A percentile compares a stretch with the other conserved stretches of the same genome.
phyloP scores from a whole-genome alignment of 1,140 invertebrate genomes.

The Brachionus calyciflorus region DNA sequence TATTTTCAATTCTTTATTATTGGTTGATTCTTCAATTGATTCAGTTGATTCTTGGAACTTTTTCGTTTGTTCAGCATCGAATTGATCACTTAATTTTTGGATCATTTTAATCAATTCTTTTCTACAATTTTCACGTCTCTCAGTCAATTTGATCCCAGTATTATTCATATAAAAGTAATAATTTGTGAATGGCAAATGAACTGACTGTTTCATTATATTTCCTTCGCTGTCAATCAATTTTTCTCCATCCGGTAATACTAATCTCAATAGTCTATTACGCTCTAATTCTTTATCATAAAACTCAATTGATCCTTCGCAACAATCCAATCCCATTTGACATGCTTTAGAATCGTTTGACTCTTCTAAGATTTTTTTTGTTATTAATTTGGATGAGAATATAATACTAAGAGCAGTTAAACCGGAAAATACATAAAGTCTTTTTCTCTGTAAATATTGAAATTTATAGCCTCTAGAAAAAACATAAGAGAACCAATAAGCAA shows the following conservation, averaged over 20 bases:
- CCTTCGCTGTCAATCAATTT: conserved; percentile 12
- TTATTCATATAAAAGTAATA: conserved; percentile 19
- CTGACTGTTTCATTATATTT: neutral
- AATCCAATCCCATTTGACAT: conserved; percentile 37
- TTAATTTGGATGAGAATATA: neutral
- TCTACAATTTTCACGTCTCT: conserved; percentile 5
- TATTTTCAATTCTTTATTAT: neutral
- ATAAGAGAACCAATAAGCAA: neutral
- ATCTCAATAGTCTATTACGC: conserved; percentile 22
- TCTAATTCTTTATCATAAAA: conserved; percentile 22
- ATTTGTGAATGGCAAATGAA: neutral
- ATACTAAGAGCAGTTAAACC: neutral
- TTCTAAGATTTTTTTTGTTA: neutral
- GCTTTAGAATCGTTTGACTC: neutral
- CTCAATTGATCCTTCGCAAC: conserved; percentile 36
- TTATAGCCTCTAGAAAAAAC: neutral
- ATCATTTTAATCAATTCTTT: neutral
- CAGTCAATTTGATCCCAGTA: conserved; percentile 2
- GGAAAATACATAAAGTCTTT: neutral
- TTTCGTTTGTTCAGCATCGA: neutral
- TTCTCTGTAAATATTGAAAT: neutral
- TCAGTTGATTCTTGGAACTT: neutral
- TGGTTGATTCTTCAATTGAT: neutral
- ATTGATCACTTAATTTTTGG: neutral
- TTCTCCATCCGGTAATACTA: neutral